These are phyloP conservation scores for Lepidocyrtoides sp. DNA, from an alignment of 2,888 invertebrate species.

Conservation along the genomic window DNA sequence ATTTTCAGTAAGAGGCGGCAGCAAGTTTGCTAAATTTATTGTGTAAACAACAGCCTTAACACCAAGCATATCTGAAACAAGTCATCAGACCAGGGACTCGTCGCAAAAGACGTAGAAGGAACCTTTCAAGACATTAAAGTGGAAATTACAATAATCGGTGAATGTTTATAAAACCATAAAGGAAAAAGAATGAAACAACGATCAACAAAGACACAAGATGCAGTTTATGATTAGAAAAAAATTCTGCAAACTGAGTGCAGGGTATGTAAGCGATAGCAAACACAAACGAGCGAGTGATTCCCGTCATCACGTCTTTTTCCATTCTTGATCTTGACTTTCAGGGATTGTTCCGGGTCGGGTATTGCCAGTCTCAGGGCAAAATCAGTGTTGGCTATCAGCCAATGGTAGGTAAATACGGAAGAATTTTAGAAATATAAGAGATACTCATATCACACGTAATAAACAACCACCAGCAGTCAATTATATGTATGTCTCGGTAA, in stretches of 20 bases:
- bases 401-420: conserved; percentile 53
- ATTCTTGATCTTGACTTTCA: conserved; percentile 81
- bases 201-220: background rate
- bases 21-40: conserved; percentile 34
- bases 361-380: conserved; percentile 59
- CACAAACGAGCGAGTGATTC: background rate
- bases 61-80: background rate
- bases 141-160: conserved; percentile 3
- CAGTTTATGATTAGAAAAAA: too few relatives aligned
- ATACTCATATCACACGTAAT: background rate
- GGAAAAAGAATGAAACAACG: background rate
- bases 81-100: conserved; percentile 13
- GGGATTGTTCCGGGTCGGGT: conserved; percentile 78
- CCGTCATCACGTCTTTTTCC: conserved; percentile 35
- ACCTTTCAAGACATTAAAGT: background rate
- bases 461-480: conserved; percentile 40
- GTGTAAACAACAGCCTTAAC: conserved; percentile 12
- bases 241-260: too few relatives aligned
- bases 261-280: too few relatives aligned
- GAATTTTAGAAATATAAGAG: conserved; percentile 24
- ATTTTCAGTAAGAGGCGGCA: conserved; percentile 18
- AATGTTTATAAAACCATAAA: background rate
- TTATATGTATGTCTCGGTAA: background rate
- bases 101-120: background rate
- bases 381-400: conserved; percentile 70